Base-by-base conservation (phyloP, 2,113 vertebrate species). In the Plecturocebus donacophilus region DNA sequence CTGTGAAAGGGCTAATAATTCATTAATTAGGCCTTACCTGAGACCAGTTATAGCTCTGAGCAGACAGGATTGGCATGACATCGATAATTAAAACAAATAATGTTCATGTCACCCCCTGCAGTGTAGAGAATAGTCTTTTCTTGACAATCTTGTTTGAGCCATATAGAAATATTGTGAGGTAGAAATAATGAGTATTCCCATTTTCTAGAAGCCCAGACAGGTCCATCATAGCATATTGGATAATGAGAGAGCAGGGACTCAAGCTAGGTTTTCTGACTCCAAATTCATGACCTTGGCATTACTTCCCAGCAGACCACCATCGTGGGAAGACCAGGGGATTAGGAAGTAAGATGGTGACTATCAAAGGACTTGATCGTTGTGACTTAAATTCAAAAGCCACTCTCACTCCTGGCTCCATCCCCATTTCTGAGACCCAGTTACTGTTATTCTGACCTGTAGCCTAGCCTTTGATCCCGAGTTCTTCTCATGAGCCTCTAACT, bases 401-500 rank as follows among this genome's bases (percentile, higher is more conserved):
- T 82, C 91, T 79, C 79, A 80, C 25, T 87, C 35, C 77, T 95
- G 49, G n/a, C 58, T 73, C 42, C 0, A 0, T 49, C 71, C n/a
- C 96, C 81, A 30, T 42, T 45, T 30, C 80, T 45, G 76, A 95
- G 80, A 61, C 70, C 42, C 75, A 71, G 38, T 76, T 49, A 25
- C 87, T 85, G 12, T 77, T 79, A 23, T n/a, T 87, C 16, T 38
- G 35, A 71, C 75, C 40, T 49, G 25, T 56, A 80, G 25, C 95
- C 71, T 90, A 16, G 54, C 61, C 61, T 77, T 91, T 42, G 89
- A 88, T n/a, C 88, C 58, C 5, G 5, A 40, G 13, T 54, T 81
- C 66, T 94, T 94, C 66, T 66, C 73, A 47, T 79, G 70, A 86
- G 68, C 68, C 30, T 89, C 61, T 77, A 30, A 70, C 73, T 84